These are phyloP conservation scores for Podotricha telesiphe DNA, from an alignment of 2,888 invertebrate genomes.

Conservation along the genomic window DNA sequence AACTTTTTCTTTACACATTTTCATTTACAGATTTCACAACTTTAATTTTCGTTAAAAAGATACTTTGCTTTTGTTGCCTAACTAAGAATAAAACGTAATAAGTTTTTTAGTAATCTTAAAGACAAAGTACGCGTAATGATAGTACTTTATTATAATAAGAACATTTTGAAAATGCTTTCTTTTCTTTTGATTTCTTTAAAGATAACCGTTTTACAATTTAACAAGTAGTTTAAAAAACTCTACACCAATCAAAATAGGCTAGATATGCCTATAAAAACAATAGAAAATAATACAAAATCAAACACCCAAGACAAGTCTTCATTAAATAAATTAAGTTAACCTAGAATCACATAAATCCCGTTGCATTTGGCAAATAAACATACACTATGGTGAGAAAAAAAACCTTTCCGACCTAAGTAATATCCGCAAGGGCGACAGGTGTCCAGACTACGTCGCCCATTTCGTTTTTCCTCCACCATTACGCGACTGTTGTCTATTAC, in stretches of 20 bases:
- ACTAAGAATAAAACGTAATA: not conserved
- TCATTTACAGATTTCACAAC: conserved; percentile 9
- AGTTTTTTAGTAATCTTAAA: not conserved
- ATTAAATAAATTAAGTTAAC: not conserved
- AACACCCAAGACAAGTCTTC: not conserved
- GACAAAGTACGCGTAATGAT: not conserved
- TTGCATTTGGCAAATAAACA: conserved; percentile 36
- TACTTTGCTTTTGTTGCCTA: not conserved
- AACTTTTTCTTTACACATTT: conserved; percentile 17
- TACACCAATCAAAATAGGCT: no score
- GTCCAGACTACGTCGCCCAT: conserved; percentile 43
- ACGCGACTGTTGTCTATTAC: conserved; percentile 43
- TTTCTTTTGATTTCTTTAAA: not conserved
- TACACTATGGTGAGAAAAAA: conserved; percentile 30
- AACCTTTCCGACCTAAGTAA: conserved; percentile 32
- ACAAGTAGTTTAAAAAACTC: no score
- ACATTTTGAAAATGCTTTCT: not conserved
- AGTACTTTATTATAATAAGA: not conserved
- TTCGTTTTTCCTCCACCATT: conserved; percentile 44
- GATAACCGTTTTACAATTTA: not conserved
- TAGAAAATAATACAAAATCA: not conserved
- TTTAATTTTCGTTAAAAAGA: conserved; percentile 15
- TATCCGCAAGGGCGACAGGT: conserved; percentile 44
- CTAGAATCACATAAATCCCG: not conserved
- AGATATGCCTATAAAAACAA: no score